Evolutionary conservation across 2,888 invertebrate genomes (phyloP).

Genomic region (Gonocerus acuteangulatus): DNA sequence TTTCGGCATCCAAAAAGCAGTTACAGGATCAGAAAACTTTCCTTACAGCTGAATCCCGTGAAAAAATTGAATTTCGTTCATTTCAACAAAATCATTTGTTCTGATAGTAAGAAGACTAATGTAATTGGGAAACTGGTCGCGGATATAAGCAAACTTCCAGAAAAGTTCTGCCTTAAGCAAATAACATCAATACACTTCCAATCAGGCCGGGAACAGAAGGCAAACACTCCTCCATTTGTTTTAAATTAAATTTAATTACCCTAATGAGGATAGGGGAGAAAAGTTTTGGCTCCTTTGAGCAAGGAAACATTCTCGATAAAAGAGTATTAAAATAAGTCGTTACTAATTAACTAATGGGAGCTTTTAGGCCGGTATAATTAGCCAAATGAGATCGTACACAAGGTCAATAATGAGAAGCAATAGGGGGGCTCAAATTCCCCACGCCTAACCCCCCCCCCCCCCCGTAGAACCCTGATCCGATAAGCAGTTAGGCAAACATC

Average conservation of each 20-base stretch:
- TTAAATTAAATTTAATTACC: conserved; percentile 23
- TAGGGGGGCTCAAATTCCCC: not conserved
- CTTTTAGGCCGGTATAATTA: conserved; percentile 7
- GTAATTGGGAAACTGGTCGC: too few species aligned
- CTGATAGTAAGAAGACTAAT: too few species aligned
- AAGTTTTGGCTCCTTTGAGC: conserved; percentile 8
- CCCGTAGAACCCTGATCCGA: too few species aligned
- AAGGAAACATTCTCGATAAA: conserved; percentile 11
- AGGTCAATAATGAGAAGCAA: conserved; percentile 14
- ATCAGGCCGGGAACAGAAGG: not conserved
- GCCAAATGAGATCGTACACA: conserved; percentile 15
- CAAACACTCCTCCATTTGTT: conserved; percentile 12
- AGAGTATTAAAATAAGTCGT: conserved; percentile 23
- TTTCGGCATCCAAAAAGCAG: too few species aligned
- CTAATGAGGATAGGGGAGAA: conserved; percentile 10
- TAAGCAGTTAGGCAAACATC: too few species aligned
- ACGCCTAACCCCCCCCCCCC: conserved; percentile 2
- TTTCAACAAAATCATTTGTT: too few species aligned
- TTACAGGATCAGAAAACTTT: too few species aligned
- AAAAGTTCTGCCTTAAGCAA: not conserved
- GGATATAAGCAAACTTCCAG: too few species aligned
- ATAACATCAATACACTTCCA: not conserved
- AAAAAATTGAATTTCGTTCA: too few species aligned
- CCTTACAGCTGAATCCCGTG: too few species aligned
- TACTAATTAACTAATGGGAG: conserved; percentile 21